Base-by-base conservation (phyloP, 2,888 invertebrate genomes). In the Cylindroiulus punctatus region DNA sequence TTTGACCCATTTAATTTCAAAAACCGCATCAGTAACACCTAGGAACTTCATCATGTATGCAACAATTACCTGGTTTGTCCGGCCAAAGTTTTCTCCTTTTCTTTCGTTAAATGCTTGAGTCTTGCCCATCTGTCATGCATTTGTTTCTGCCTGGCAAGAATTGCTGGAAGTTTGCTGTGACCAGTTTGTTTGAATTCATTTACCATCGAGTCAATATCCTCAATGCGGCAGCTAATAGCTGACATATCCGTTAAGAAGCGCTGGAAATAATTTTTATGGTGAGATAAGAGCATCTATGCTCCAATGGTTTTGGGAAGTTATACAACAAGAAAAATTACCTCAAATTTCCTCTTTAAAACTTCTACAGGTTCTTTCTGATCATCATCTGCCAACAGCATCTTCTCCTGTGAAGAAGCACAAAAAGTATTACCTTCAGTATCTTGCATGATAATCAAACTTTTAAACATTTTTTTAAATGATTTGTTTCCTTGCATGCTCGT, bases 241-340 rank as follows among this genome's bases (percentile, higher is more conserved):
- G 97, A 97, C 57, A 99, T 92, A 90, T 99, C 98, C 0, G 98
- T 98, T 42, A 98, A 94, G 91, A 99, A 96, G 92, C 97, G 97
- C 94, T 95, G 90, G 65, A 42, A 88, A 85, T 76, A 76, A 85
- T 85, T 22, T 47, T 36, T 36, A 36, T 36, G 36, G 3, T 36
- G 36, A 36, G 36, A 4, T 36, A 36, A 8, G n/a, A 52, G 3
- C 57, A 1, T 14, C 12, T 22, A 26, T 22, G 22, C 8, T 47
- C 10, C 26, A 85, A 47, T 22, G 26, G 8, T 3, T 5, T 30
- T 7, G 19, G 26, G 22, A 30, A 40, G 1, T 40, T 19, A 84
- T 30, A 14, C 12, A 26, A 47, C 40, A 26, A 40, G 65, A 81
- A 84, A 52, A 85, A 65, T 84, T 88, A 94, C 95, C 93, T 98